These are phyloP conservation scores for Leuciscus waleckii DNA, from an alignment of 2,797 vertebrate species.

Conservation along the genomic window DNA sequence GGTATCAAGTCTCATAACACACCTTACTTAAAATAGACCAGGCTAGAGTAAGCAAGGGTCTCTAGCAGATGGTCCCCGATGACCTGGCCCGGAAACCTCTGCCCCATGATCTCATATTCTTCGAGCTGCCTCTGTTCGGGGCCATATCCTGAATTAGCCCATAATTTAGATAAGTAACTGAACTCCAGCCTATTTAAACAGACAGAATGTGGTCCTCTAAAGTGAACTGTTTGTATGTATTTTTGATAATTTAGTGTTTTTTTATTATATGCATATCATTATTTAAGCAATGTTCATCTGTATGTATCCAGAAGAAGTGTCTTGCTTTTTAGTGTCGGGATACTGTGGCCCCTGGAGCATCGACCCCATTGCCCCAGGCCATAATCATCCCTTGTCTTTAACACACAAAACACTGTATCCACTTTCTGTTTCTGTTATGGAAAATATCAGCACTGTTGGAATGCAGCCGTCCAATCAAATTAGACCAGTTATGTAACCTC, in stretches of 20 bases:
- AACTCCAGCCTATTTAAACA: background rate
- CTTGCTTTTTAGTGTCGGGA: background rate
- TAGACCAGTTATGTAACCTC: background rate
- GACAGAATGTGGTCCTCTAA: background rate
- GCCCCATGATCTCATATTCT: conserved; percentile 42
- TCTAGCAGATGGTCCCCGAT: background rate
- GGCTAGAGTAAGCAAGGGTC: conserved; percentile 49
- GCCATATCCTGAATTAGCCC: conserved; percentile 14
- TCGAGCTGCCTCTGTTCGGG: conserved; percentile 37
- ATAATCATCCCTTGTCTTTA: background rate
- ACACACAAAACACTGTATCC: background rate
- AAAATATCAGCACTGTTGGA: background rate
- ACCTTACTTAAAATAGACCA: conserved; percentile 36
- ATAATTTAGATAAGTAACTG: conserved; percentile 23
- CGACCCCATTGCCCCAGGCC: background rate
- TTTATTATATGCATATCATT: background rate
- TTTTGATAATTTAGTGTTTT: background rate
- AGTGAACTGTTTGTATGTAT: background rate
- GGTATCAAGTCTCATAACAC: conserved; percentile 44
- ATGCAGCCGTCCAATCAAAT: background rate
- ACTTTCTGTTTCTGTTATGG: background rate
- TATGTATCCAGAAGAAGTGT: background rate
- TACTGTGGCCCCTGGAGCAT: background rate
- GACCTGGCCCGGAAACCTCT: conserved; percentile 21
- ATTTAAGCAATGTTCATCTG: background rate